Evolutionary conservation across 1,140 invertebrate genomes (phyloP).

Genomic region (Scaptomyza graminum): DNA sequence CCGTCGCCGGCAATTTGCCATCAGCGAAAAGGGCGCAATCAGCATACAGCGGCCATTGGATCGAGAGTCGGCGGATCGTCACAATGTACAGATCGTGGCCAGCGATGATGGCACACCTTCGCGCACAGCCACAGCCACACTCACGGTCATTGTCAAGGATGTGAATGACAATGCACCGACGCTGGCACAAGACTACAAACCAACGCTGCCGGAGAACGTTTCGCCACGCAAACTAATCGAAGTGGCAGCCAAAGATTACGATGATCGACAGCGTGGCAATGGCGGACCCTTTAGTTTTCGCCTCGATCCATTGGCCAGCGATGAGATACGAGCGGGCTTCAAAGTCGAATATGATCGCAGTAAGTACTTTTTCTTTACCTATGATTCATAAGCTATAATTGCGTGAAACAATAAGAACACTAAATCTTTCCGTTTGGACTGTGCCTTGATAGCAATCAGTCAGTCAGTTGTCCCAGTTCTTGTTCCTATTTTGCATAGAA

Average conservation of each 20-base stretch:
- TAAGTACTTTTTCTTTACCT: conserved; percentile 64
- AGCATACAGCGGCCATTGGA: conserved; percentile 86
- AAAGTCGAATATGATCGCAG: conserved; percentile 87
- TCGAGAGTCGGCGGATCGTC: conserved; percentile 86
- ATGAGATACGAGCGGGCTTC: conserved; percentile 86
- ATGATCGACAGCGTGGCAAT: conserved; percentile 87
- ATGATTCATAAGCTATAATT: too few species aligned
- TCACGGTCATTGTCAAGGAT: conserved; percentile 88
- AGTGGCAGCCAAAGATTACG: conserved; percentile 88
- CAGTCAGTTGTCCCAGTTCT: too few species aligned
- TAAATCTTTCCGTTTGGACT: too few species aligned
- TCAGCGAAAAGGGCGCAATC: conserved; percentile 86
- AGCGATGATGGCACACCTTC: conserved; percentile 87
- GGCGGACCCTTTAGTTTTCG: conserved; percentile 88
- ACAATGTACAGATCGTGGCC: conserved; percentile 87
- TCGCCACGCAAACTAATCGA: conserved; percentile 86
- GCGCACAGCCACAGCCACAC: conserved; percentile 88
- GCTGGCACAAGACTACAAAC: conserved; percentile 86
- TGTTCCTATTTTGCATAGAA: too few species aligned
- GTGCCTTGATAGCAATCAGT: too few species aligned
- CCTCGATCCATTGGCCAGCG: conserved; percentile 86
- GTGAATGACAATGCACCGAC: conserved; percentile 88
- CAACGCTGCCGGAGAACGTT: conserved; percentile 87
- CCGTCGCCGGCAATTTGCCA: conserved; percentile 86
- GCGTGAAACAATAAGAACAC: too few species aligned